Evolutionary conservation across 2,113 vertebrate genomes (phyloP).

Genomic region (Edolisoma coerulescens): DNA sequence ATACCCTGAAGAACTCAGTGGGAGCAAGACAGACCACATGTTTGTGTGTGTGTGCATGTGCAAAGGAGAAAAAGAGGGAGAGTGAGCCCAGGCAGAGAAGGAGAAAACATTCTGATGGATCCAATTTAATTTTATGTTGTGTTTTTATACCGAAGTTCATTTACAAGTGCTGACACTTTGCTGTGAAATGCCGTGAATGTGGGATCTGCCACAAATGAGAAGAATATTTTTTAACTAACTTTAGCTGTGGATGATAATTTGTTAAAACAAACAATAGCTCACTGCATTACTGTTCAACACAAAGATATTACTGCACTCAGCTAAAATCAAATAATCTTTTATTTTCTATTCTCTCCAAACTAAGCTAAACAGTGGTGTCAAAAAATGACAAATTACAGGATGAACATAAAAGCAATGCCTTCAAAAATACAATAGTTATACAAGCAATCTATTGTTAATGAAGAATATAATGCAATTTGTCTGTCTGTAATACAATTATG

Average conservation of each 20-base stretch:
- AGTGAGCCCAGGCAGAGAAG: neutral
- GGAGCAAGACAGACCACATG: neutral
- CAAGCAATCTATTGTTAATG: slow-evolving; percentile 82
- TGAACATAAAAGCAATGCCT: slow-evolving; percentile 70
- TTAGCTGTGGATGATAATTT: slow-evolving; percentile 70
- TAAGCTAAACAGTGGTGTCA: slow-evolving; percentile 66
- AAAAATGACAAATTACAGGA: slow-evolving; percentile 79
- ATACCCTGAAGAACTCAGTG: neutral
- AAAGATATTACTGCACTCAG: slow-evolving; percentile 69
- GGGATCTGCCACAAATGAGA: slow-evolving; percentile 59
- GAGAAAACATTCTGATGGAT: slow-evolving; percentile 52
- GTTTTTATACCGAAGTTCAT: slow-evolving; percentile 59
- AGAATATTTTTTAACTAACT: slow-evolving; percentile 62
- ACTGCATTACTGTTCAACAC: slow-evolving; percentile 12
- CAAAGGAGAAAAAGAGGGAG: neutral
- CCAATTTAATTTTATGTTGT: slow-evolving; percentile 68
- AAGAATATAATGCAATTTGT: slow-evolving; percentile 84
- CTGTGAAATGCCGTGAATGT: slow-evolving; percentile 49
- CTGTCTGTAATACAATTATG: slow-evolving; percentile 85
- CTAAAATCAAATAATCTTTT: slow-evolving; percentile 77
- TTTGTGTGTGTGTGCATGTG: neutral
- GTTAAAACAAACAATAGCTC: slow-evolving; percentile 78
- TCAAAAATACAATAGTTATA: slow-evolving; percentile 81
- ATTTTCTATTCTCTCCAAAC: slow-evolving; percentile 66
- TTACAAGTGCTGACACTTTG: slow-evolving; percentile 53